Percentiles rank a stretch among this genome's conserved stretches.
Evolutionary conservation across 2,888 invertebrate genomes (phyloP).

Genomic region (Listrodromus nycthemerus): DNA sequence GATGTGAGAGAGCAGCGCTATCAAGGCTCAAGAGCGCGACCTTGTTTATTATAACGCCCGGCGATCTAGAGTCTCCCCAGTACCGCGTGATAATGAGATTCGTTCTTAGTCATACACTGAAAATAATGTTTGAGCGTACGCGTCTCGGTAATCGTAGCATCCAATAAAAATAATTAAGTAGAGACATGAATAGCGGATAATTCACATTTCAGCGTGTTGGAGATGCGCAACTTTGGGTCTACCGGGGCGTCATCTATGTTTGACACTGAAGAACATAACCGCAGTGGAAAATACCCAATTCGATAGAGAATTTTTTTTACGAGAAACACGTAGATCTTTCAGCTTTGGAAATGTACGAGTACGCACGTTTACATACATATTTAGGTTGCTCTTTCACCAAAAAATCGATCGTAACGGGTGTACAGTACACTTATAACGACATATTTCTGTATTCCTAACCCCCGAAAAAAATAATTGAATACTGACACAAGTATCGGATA

Average conservation of each 20-base stretch:
- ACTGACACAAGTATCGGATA: too few species aligned
- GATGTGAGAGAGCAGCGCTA: slow-evolving; percentile 38
- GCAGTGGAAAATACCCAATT: neutral
- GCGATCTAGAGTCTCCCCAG: slow-evolving; percentile 15
- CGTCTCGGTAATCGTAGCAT: neutral
- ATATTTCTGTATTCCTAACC: too few species aligned
- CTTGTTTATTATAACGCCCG: slow-evolving; percentile 53
- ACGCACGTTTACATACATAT: too few species aligned
- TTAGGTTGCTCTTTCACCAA: neutral
- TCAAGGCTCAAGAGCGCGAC: slow-evolving; percentile 57
- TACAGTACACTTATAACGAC: neutral
- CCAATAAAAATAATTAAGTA: neutral
- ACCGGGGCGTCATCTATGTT: neutral
- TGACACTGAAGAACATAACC: neutral
- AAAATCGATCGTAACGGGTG: neutral
- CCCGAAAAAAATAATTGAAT: too few species aligned
- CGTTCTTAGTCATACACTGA: neutral
- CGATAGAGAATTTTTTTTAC: neutral
- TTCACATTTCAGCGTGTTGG: neutral
- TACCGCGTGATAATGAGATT: slow-evolving; percentile 46
- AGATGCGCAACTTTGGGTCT: neutral
- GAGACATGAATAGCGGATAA: neutral
- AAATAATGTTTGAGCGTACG: neutral
- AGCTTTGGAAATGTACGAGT: neutral
- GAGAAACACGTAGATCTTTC: neutral